Conservation (phyloP, 2,797 vertebrate genomes). For the Enteromius trimaculatus region DNA sequence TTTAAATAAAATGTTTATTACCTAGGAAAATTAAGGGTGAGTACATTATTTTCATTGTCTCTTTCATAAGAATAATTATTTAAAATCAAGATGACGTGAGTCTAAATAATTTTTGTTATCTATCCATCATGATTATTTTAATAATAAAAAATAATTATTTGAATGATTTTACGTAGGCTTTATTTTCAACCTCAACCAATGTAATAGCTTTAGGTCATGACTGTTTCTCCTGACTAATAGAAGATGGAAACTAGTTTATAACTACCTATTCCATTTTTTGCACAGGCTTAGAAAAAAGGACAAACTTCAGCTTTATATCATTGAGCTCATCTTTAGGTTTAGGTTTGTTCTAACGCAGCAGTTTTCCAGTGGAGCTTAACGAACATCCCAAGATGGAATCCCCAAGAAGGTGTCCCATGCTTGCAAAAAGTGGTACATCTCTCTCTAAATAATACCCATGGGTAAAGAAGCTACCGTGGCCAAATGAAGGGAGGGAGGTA, state of each 20-base stretch:
- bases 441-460: constrained; percentile 30
- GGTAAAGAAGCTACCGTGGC: constrained; percentile 39
- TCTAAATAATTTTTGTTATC: background rate
- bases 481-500: constrained; percentile 46
- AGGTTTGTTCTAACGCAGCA: constrained; percentile 48
- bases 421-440: constrained; percentile 30
- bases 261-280: background rate
- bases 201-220: background rate
- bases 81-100: background rate
- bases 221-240: background rate
- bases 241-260: background rate
- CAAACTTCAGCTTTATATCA: too few species aligned
- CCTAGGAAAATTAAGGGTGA: background rate
- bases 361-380: constrained; percentile 69
- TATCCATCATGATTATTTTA: background rate
- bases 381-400: constrained; percentile 62
- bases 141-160: background rate
- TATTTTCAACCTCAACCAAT: background rate
- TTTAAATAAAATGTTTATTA: background rate
- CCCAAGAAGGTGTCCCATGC: constrained; percentile 57
- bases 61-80: background rate
- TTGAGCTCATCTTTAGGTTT: background rate
- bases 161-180: too few species aligned
- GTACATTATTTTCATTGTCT: background rate
- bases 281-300: background rate